These are phyloP conservation scores for Noctua comes DNA, from an alignment of 2,888 invertebrate species.

Conservation along the genomic window DNA sequence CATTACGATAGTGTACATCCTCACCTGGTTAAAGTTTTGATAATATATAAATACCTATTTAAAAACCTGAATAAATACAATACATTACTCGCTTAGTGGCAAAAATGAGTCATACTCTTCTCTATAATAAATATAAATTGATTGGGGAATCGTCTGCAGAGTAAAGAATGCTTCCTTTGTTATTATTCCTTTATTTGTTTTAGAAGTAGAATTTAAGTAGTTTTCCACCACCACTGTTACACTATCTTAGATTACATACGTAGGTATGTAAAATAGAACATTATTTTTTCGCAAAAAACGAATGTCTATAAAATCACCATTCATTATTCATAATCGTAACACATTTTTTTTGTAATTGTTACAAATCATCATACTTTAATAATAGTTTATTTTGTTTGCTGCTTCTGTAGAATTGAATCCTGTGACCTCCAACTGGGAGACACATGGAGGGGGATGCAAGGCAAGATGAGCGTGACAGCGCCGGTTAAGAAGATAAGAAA, in stretches of 20 bases:
- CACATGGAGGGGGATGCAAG: conserved; percentile 94
- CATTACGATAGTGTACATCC: conserved; percentile 76
- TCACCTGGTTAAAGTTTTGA: conserved; percentile 76
- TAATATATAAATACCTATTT: conserved; percentile 68
- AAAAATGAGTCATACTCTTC: conserved; percentile 77
- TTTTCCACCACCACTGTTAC: conserved; percentile 66
- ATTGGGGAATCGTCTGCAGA: conserved; percentile 68
- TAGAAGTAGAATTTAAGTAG: conserved; percentile 62
- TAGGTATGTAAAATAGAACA: conserved; percentile 52
- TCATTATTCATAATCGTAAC: conserved; percentile 65
- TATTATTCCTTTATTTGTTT: conserved; percentile 59
- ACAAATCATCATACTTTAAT: conserved; percentile 77
- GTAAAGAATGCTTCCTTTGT: conserved; percentile 74
- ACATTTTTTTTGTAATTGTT: conserved; percentile 66
- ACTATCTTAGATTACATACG: conserved; percentile 56
- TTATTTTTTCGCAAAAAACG: conserved; percentile 41
- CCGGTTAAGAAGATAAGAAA: conserved; percentile 93
- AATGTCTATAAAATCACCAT: conserved; percentile 59
- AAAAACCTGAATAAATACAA: conserved; percentile 74
- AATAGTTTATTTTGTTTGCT: conserved; percentile 89
- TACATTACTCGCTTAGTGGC: conserved; percentile 69
- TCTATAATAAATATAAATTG: conserved; percentile 68
- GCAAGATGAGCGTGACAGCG: conserved; percentile 95
- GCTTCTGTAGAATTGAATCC: conserved; percentile 95
- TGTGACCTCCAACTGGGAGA: conserved; percentile 94